Base-by-base conservation (phyloP, 2,888 invertebrate species). In the Panopea generosa region DNA sequence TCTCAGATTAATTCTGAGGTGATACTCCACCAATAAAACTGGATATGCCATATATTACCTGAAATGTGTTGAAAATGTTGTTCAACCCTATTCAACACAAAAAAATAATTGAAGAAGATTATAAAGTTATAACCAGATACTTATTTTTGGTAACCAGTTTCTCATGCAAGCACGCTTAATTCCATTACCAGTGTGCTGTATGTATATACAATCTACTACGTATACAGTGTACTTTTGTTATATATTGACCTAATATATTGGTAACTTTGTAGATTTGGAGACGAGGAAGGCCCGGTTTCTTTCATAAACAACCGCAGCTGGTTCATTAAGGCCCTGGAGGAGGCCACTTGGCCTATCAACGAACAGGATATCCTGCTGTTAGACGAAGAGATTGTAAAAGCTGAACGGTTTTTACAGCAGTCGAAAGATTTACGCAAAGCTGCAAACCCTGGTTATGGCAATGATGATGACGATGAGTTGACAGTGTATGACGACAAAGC, bases 331-430 rank as follows among this genome's bases (percentile, higher is more conserved):
- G 87, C 87, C 7, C 68, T 92, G 45, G 87, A 88, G 16, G 78
- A 87, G 27, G 81, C 86, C 22, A 85, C 85, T 0, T 91, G 91
- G 90, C 90, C 90, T 22, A 77, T 91, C 40, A 77, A 61, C 27
- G 87, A 89, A 66, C 65, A 77, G 7, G 90, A 92, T 69, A 84
- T 92, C 16, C 27, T 77, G 4, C 77, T 89, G 4, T 82, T 92
- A 62, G 90, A 89, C 63, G 83, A 86, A 26, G 92, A 92, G 75
- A 92, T 92, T 16, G 72, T 74, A 1, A 81, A 84, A 59, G 92
- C 83, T 0, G 77, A 87, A 57, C 83, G 84, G 53, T 92, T 89
- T 78, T 77, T 91, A 18, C 83, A 85, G 63, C 91, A 91, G 75
- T 89, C 91, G 16, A 76, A 77, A 63, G 89, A 88, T 45, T 82